Base-by-base conservation (phyloP, 2,113 vertebrate genomes). In the Trematomus loennbergii region DNA sequence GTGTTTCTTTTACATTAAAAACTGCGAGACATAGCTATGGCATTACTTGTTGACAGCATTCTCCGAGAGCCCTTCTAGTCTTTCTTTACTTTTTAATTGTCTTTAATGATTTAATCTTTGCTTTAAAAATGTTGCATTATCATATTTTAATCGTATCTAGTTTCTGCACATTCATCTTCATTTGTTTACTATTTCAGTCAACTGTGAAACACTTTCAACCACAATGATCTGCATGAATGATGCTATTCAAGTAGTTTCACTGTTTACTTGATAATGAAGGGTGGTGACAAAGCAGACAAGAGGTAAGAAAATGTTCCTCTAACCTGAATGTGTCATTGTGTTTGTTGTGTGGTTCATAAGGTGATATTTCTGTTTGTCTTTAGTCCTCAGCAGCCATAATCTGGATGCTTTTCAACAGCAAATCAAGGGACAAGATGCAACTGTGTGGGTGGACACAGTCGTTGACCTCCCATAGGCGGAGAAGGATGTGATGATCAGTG, bases 361-460 rank as follows among this genome's bases (percentile, higher is more conserved):
- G 18, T 65, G 33, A 74, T 6, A 22, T 36, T 55, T 62, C 43
- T 12, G 36, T 54, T 59, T 59, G 15, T 36, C 29, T 18, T 46
- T 25, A 59, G 20, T 61, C 64, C 53, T 67, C 66, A 54, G 68
- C 50, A 79, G 48, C 40, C 12, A 72, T 13, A 3, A 52, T 72
- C 48, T 86, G 78, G 84, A 88, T 17, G 45, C 22, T 15, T 61
- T 78, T 84, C 72, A 79, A 36, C 66, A 43, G 66, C 50, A 77
- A 89, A 84, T 88, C 63, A 82, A 76, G 74, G 36, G 9, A 17
- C 12, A 7, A 20, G 22, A 60, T 46, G 69, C 46, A 58, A 81
- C 55, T 57, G 73, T 61, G 70, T 67, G 63, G 72, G 74, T 53
- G 64, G 79, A 64, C 65, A 43, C 59, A 76, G 63, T 72, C 71